These are phyloP conservation scores for Carcinoscorpius rotundicauda DNA, from an alignment of 1,140 invertebrate species.

Conservation along the genomic window DNA sequence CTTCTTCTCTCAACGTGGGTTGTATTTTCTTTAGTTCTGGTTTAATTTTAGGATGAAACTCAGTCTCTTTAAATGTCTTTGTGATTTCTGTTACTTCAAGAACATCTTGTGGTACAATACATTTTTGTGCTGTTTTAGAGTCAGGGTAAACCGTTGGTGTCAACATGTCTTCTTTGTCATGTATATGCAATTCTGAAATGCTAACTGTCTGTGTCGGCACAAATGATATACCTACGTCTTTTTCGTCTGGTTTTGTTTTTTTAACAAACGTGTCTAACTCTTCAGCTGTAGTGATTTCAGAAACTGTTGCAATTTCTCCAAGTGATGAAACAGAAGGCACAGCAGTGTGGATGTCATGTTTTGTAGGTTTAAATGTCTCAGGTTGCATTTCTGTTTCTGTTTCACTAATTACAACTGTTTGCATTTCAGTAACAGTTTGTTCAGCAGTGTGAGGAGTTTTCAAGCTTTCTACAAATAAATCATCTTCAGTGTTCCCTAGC, in stretches of 20 bases:
- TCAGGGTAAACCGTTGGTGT: too few relatives aligned
- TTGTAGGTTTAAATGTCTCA: not conserved
- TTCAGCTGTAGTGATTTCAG: constrained; percentile 6
- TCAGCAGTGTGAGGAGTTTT: not conserved
- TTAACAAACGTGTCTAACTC: not conserved
- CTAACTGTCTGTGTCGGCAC: constrained; percentile 8
- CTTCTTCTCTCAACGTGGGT: not conserved
- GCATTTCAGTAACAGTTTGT: not conserved
- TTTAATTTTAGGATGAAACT: not conserved
- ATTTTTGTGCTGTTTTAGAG: too few relatives aligned
- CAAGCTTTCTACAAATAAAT: not conserved
- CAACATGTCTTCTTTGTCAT: constrained; percentile 1
- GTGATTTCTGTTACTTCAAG: too few relatives aligned
- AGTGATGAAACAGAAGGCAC: not conserved
- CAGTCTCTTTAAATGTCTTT: not conserved
- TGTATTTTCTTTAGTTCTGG: not conserved
- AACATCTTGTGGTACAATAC: too few relatives aligned
- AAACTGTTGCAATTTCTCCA: constrained; percentile 6
- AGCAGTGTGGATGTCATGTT: not conserved
- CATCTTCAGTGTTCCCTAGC: not conserved
- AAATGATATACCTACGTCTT: constrained; percentile 3
- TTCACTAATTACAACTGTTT: not conserved
- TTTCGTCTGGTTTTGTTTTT: not conserved
- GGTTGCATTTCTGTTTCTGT: not conserved
- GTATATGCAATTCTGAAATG: constrained; percentile 4